Evolutionary conservation across 2,888 invertebrate species (phyloP), one percentile per base, ranked within the genome.

Genomic region (Ceratothoa steindachneri): DNA sequence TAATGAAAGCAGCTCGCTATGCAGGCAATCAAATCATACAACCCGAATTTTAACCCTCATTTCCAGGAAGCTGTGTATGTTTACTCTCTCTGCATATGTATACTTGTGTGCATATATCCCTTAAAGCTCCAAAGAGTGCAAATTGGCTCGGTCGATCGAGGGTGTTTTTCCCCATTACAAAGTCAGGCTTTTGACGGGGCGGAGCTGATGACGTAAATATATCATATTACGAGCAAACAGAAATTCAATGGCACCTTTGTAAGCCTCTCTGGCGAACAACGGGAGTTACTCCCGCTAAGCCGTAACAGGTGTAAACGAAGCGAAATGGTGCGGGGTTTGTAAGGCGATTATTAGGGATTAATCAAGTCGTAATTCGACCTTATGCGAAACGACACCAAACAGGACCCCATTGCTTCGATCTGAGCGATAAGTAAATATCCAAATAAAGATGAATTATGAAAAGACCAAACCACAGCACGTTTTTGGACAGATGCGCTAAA

Each of bases 161-260:
- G 41, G 41, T 41, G 41, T 41, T 41, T 41, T 15, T 9, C 41
- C 41, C 41, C 41, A 41, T 41, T 41, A 41, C 41, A 60, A 60
- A 60, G 60, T 60, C 60, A 60, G 60, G 60, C 22, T 60, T 12
- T 22, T 60, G 24, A 22, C 19, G 3, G 27, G 24, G 22, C 60
- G 60, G n/a, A 24, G 27, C 19, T n/a, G 60, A 60, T 60, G 24
- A 60, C 2, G 60, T 60, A 60, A 60, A 60, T 60, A 60, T 60
- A 60, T 60, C 27, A 60, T 60, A 60, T 60, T 60, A 60, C 60
- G 19, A 55, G 24, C 27, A 60, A 60, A 60, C 60, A 60, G 24
- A 60, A 55, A 41, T 41, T 41, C 41, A 41, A 41, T 41, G 41
- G 41, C 15, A 41, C n/a, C n/a, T 41, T 41, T 41, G 7, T 41